Percentiles rank a stretch among this genome's conserved stretches.
phyloP scores from a whole-genome alignment of 2,888 invertebrate genomes.

The Coecobrya sp. region DNA sequence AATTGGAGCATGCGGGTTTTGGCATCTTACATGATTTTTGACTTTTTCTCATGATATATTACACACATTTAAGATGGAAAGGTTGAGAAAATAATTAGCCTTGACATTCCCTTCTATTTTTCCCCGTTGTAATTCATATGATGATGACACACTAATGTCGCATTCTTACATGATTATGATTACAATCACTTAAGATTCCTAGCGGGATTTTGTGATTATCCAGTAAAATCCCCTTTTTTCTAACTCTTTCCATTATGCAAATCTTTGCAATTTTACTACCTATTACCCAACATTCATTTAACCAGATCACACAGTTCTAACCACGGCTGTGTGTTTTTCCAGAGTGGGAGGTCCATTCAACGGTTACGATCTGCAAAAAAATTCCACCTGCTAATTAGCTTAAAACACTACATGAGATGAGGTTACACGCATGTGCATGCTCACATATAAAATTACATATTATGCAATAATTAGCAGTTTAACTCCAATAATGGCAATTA shows the following conservation, averaged over 20 bases:
- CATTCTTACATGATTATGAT: constrained; percentile 7
- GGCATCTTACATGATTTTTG: constrained; percentile 55
- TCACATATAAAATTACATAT: no score
- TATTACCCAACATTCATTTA: not conserved
- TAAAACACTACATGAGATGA: no score
- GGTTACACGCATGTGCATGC: no score
- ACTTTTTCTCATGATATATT: constrained; percentile 66
- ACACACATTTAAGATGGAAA: constrained; percentile 1
- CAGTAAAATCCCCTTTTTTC: constrained; percentile 41
- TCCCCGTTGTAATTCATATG: not conserved
- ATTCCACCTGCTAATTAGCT: no score
- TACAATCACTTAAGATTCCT: constrained; percentile 50
- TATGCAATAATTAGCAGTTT: no score
- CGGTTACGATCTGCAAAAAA: no score
- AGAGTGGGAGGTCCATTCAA: no score
- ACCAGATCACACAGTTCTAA: not conserved
- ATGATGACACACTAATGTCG: no score
- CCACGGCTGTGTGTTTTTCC: no score
- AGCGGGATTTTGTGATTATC: constrained; percentile 1
- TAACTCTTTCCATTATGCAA: not conserved
- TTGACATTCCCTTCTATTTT: constrained; percentile 17
- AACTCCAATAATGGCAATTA: no score
- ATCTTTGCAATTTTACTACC: not conserved
- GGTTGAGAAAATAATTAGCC: constrained; percentile 24
- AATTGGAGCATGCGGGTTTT: constrained; percentile 32